Evolutionary conservation across 2,888 invertebrate genomes (phyloP), one percentile per base, ranked within the genome.

Genomic region (Eustalomyia histrio): DNA sequence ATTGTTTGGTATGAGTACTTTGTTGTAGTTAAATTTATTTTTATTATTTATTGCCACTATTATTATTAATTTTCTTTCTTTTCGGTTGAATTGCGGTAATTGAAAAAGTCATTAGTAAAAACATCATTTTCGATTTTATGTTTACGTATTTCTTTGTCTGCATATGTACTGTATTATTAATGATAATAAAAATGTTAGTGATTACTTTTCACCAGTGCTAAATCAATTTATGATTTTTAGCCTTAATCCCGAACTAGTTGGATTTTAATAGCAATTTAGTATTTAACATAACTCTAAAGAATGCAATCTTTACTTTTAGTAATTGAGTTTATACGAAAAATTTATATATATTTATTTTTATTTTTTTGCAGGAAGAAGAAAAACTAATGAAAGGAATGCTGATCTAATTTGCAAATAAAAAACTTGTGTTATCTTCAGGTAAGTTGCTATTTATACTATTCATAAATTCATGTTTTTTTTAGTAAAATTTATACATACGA

Each of bases 91-190:
- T 39, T 47, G 43, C 47, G 53, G 43, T 71, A 81, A 78, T 74
- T 81, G 74, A 78, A 65, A 73, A 78, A 71, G 78, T 61, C 74
- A 81, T 78, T 81, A 81, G 80, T 55, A 21, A 71, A 57, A 71
- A 52, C 53, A 69, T 69, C 53, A 58, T 63, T 73, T 76, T 69
- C 50, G 60, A 61, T 69, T n/a, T 64, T 50, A 60, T 58, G 39
- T 58, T 58, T 61, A 64, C 64, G 14, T 0, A 17, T 52, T 65
- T 61, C 21, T 60, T n/a, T n/a, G n/a, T n/a, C n/a, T 58, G 9
- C 33, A n/a, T 52, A 6, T 7, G 7, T 29, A 9, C 50, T 16
- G 43, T 43, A 53, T 67, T 67, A 68, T 68, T 75, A 75, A 61
- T 75, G 67, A 50, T 18, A 33, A 43, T 53, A 24, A 18, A 58